phyloP scores from a whole-genome alignment of 2,113 vertebrate genomes.

The Lepus europaeus region DNA sequence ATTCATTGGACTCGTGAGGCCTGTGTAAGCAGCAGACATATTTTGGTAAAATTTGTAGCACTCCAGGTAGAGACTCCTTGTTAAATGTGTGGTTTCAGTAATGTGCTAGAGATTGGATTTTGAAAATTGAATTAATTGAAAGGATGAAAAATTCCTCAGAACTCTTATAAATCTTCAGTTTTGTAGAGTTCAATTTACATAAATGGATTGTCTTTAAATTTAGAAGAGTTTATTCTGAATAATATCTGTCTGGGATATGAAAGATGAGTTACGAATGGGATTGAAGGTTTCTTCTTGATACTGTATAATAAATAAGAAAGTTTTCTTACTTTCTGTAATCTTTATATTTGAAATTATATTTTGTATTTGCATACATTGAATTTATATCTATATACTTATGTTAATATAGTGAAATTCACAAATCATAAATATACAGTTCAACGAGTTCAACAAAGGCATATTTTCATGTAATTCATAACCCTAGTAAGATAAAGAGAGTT shows the following conservation, averaged over 20 bases:
- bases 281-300: neutral
- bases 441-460: neutral
- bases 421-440: neutral
- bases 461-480: neutral
- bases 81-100: constrained; percentile 4
- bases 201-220: constrained; percentile 7
- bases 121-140: constrained; percentile 36
- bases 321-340: neutral
- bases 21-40: neutral
- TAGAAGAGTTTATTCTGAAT: neutral
- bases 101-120: neutral
- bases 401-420: neutral
- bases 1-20: neutral
- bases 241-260: neutral
- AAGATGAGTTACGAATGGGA: neutral
- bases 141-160: neutral
- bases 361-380: neutral
- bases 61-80: neutral
- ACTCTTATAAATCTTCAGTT: neutral
- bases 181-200: neutral
- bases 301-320: neutral
- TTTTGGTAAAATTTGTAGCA: neutral
- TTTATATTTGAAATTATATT: neutral
- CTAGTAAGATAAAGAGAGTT: neutral
- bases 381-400: neutral